Base-by-base conservation (phyloP, 2,888 invertebrate genomes). In the Lampropteryx suffumata region DNA sequence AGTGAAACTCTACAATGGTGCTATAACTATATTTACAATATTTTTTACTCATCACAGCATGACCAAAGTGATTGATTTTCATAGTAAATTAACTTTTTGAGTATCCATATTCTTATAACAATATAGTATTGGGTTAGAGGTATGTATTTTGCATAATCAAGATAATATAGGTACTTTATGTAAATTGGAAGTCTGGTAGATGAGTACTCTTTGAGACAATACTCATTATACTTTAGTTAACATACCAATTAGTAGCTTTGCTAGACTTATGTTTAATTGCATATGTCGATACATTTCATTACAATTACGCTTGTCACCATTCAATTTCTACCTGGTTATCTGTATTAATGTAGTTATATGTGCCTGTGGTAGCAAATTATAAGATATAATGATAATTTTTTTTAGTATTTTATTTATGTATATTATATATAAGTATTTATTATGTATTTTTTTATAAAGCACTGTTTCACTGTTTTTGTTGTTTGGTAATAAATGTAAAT, bases 11-110 rank as follows among this genome's bases (percentile, higher is more conserved):
- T 77, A 61, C 67, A 75, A 64, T 77, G 77, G 78, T 76, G 70
- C 61, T 71, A 67, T 67, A 66, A 79, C 70, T 77, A 64, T 64
- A 40, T 84, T 45, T 55, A 66, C 54, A 64, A 66, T 69, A 52
- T 69, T 56, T 52, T 81, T 49, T 69, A 59, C 58, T 57, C 71
- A 27, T 51, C 59, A 57, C 33, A 60, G 50, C 61, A 51, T 60
- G 57, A 36, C 46, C 76, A 71, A 80, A 81, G 84, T 84, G 79
- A 83, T 74, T 80, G 62, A 57, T 50, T 65, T 58, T 50, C 43
- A 34, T 50, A n/a, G 32, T 26, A 53, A 17, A 36, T 42, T 45
- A 13, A 44, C 32, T 50, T 48, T 46, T 28, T 50, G 26, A 42
- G 36, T 48, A 28, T 34, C 28, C 21, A n/a, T 36, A 10, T 29